Evolutionary conservation across 2,113 vertebrate species (phyloP), one percentile per base, ranked within the genome.

Genomic region (Clarias magur): DNA sequence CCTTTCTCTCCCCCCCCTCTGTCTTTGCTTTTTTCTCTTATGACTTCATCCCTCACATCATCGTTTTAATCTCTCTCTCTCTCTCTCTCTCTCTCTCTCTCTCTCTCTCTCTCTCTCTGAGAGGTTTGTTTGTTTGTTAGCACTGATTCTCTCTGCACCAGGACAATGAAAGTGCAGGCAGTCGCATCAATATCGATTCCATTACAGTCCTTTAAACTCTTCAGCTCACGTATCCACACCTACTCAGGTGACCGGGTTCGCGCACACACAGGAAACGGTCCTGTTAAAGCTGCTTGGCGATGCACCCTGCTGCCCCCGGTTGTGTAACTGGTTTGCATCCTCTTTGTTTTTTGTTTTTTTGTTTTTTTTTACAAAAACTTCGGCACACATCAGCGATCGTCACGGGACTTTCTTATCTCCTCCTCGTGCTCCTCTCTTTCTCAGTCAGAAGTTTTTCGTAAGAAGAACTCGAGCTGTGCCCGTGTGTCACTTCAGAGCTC

Each of bases 91-190:
- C 56, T 87, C 85, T 53, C 91, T 83, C n/a, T n/a, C n/a, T n/a
- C n/a, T n/a, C 88, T 85, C 89, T 86, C 63, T 23, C 78, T 91
- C 92, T 85, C 90, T 82, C 89, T 91, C 89, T 91, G 91, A 93
- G 88, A 88, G 89, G 42, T 78, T 53, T n/a, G 90, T 94, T 93
- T 95, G 94, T 95, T 95, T 94, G 93, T 87, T 89, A 86, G 85
- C 82, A 89, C 57, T 91, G 88, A 90, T 89, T 57, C 56, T 87
- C 85, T 53, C 91, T 83, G 85, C 88, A 85, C 88, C 21, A 6
- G 1, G 23, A 76, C 73, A 76, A 76, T 88, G 83, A 86, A 82
- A 57, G 56, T 79, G 89, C 89, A 89, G 67, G 68, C 34, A 83
- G 6, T 82, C 85, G 90, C 80, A 91, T 92, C 89, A 90, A 93